Conservation (phyloP, 2,113 vertebrate genomes). For the Gobius niger region DNA sequence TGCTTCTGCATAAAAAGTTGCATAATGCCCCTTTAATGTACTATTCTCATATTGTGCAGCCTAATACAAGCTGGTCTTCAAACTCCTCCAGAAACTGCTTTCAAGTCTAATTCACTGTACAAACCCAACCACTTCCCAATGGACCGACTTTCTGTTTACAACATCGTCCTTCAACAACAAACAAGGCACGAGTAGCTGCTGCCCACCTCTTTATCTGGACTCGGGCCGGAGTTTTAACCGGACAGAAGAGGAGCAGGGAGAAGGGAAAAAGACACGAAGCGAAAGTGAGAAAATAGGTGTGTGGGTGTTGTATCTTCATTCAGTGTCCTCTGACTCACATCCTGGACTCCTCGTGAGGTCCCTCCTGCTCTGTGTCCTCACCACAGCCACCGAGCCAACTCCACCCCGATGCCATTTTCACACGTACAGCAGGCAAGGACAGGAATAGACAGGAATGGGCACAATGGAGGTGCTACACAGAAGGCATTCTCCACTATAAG, state of each 20-base stretch:
- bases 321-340: constrained; percentile 50
- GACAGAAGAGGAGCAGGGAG: constrained; percentile 21
- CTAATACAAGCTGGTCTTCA: not conserved
- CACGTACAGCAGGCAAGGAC: constrained; percentile 6
- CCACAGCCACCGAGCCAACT: constrained; percentile 21
- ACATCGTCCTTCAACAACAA: constrained; percentile 23
- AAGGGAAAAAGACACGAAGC: not conserved
- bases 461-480: not conserved
- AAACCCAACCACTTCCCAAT: constrained; percentile 17
- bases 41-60: too few relatives aligned
- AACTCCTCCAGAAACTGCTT: constrained; percentile 9
- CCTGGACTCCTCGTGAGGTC: constrained; percentile 51
- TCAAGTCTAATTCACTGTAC: constrained; percentile 5
- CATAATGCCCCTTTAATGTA: too few relatives aligned
- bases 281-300: not conserved
- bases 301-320: constrained; percentile 25
- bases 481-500: too few relatives aligned
- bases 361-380: constrained; percentile 60
- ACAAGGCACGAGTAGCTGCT: not conserved
- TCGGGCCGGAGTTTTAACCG: constrained; percentile 5
- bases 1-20: too few relatives aligned
- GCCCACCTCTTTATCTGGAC: constrained; percentile 17
- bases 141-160: constrained; percentile 21
- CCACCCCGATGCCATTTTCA: not conserved
- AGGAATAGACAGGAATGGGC: constrained; percentile 21